Evolutionary conservation across 2,113 vertebrate genomes (phyloP), one percentile per base, ranked within the genome.

Genomic region (Brienomyrus longianalis): DNA sequence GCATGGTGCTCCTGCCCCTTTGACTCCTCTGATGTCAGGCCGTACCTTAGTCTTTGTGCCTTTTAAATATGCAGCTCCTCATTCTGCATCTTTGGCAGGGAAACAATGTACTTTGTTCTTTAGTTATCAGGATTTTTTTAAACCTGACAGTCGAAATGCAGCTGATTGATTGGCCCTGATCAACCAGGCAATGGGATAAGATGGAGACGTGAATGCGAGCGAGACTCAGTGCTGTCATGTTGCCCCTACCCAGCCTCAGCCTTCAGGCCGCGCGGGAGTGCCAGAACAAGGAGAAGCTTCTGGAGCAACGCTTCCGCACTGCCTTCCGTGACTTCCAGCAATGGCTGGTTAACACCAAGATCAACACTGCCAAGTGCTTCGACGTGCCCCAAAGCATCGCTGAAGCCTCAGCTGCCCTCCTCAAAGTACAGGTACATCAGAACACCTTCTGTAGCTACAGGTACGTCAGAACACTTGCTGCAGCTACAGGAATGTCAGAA

Each of bases 341-440:
- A 92, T 99, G 98, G 98, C 92, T 99, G 93, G 96, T 99, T 91
- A 98, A 96, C 74, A 97, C 97, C 88, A 98, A 97, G 94, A 97
- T 99, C 94, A 96, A 96, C 89, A 99, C 97, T 0, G 97, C 98
- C 93, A 99, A 99, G 92, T 99, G 98, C 93, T 99, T 99, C 91
- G 98, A 99, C 10, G 94, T 97, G 83, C 98, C 98, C 90, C 96
- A 98, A 89, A 98, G 95, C 92, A 95, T 98, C 59, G 93, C 89
- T 6, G 98, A 99, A 94, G 96, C 95, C 91, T 96, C 97, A 19
- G 90, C 93, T 2, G 97, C 95, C 91, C 95, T 99, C 89, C 97
- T 97, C 92, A 98, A 96, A 95, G 98, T 99, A 94, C 97, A 99
- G 96, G 98, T 99, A 84, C 2, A 21, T 43, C 17, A 10, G 13